Conservation (phyloP, 1,140 invertebrate species). For the Listronotus oregonensis region DNA sequence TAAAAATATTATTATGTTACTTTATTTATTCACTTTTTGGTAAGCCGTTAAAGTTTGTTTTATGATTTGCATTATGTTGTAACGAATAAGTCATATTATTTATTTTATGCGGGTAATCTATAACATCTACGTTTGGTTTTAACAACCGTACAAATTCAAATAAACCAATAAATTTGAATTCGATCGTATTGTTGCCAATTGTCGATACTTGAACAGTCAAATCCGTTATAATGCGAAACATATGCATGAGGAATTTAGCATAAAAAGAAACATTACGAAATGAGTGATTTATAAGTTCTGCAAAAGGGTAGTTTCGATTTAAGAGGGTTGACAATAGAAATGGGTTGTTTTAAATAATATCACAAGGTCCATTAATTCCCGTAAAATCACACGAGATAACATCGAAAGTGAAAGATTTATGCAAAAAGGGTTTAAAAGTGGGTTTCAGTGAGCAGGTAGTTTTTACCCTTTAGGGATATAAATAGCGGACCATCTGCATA, state of each 20-base stretch:
- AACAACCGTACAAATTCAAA: slow-evolving; percentile 35
- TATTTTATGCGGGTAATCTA: no score
- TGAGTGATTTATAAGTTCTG: slow-evolving; percentile 35
- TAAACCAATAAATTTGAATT: slow-evolving; percentile 34
- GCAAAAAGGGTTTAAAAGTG: slow-evolving; percentile 39
- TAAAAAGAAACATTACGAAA: slow-evolving; percentile 32
- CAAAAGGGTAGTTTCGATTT: slow-evolving; percentile 33
- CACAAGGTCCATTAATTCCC: slow-evolving; percentile 54
- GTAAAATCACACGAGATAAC: slow-evolving; percentile 35
- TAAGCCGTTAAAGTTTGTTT: no score
- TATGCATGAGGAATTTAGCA: slow-evolving; percentile 26
- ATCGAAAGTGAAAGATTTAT: slow-evolving; percentile 36
- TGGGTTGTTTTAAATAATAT: slow-evolving; percentile 54
- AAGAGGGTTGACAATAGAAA: slow-evolving; percentile 39
- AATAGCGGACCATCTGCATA: slow-evolving; percentile 31
- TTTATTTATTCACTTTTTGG: no score
- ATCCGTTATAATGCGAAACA: slow-evolving; percentile 28
- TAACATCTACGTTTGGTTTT: background rate
- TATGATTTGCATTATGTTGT: no score
- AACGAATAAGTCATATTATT: no score
- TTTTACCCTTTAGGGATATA: slow-evolving; percentile 31
- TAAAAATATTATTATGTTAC: no score
- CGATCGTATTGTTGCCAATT: slow-evolving; percentile 15
- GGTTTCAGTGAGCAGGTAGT: slow-evolving; percentile 47
- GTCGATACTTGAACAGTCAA: slow-evolving; percentile 30